These are phyloP conservation scores for Heterotilapia buettikoferi DNA, from an alignment of 2,113 vertebrate species.

Conservation along the genomic window DNA sequence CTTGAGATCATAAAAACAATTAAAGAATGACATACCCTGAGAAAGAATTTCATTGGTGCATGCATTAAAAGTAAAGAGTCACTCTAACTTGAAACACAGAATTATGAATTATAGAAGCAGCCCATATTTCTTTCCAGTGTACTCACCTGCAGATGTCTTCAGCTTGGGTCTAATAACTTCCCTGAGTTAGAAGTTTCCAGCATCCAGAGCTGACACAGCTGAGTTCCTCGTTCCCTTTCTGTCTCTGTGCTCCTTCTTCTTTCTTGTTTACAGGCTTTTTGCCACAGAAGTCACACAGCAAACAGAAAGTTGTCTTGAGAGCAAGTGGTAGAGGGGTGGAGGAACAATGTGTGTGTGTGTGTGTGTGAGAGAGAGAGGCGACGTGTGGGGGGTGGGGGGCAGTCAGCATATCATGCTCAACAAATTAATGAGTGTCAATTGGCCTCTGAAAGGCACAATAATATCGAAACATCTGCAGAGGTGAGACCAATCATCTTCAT, in stretches of 20 bases:
- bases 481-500: conserved; percentile 31
- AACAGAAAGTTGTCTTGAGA: conserved; percentile 21
- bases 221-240: conserved; percentile 14
- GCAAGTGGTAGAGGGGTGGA: conserved; percentile 40
- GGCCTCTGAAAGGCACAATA: conserved; percentile 10
- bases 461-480: background rate
- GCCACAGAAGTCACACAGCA: conserved; percentile 35
- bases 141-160: conserved; percentile 40
- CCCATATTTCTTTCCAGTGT: background rate
- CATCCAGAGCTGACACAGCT: conserved; percentile 14
- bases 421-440: conserved; percentile 57
- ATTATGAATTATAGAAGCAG: background rate
- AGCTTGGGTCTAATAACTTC: background rate
- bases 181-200: conserved; percentile 12
- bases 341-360: background rate
- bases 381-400: background rate
- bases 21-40: background rate
- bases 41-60: background rate
- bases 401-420: conserved; percentile 44
- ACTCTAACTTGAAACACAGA: background rate
- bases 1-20: background rate
- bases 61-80: background rate
- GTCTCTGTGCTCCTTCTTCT: conserved; percentile 32
- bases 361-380: background rate
- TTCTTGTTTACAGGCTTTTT: conserved; percentile 32